Evolutionary conservation across 1,140 invertebrate genomes (phyloP), one percentile per base, ranked within the genome.

Genomic region (Anoplolepis gracilipes): DNA sequence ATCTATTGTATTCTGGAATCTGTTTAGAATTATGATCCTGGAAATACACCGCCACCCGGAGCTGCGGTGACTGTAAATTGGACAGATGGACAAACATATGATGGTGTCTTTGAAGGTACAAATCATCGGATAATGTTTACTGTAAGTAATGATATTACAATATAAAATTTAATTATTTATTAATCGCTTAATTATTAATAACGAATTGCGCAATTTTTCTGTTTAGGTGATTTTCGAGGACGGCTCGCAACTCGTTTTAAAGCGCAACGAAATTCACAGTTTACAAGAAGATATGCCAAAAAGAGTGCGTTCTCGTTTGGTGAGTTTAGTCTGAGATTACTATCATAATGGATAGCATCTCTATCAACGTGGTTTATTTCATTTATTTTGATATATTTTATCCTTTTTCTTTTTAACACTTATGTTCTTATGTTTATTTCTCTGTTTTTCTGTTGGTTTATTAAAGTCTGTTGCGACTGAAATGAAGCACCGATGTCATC

Each of bases 11-110:
- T n/a, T n/a, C 10, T 62, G 36, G 0, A 19, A 49, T 49, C 3
- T 87, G n/a, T 46, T 19, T 78, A 95, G 93, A 93, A 93, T 86
- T 94, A 92, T 69, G 88, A 94, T 77, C 85, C 90, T 42, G 90
- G 90, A 57, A 93, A 85, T 19, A 94, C 94, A 33, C 96, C 96
- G 22, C 61, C 89, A 36, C 90, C 95, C 8, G 96, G 95, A 28
- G 92, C 95, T 6, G 91, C 92, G 57, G 95, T 97, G 0, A 92
- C 94, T 64, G 95, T 97, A 0, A 94, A 95, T 36, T 97, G 96
- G 96, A 95, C 95, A 0, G 96, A 97, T 92, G 96, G 95, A 5
- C 87, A 92, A n/a, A 87, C 95, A 8, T 97, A 97, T 85, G 94
- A 96, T 73, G 96, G 95, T 10, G 93, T 94, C 22, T 97, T 96